Evolutionary conservation across 2,797 vertebrate species (phyloP).

Genomic region (Lutjanus campechanus): DNA sequence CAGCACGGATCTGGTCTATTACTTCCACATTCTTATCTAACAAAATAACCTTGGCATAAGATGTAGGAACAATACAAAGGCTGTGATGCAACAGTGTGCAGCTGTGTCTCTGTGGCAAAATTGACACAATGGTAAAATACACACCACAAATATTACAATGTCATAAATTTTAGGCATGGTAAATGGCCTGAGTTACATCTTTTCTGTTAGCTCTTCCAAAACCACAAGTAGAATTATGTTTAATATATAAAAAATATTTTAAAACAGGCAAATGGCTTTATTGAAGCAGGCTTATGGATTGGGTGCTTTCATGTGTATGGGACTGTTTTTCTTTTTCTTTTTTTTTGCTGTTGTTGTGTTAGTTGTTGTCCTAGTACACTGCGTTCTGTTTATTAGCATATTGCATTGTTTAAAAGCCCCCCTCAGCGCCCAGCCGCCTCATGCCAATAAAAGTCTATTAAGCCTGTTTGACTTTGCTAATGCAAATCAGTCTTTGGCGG

Average conservation of each 20-base stretch:
- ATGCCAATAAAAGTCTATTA: slow-evolving; percentile 77
- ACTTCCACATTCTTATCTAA: slow-evolving; percentile 44
- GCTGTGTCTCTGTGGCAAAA: background rate
- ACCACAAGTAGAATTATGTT: background rate
- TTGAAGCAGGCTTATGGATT: slow-evolving; percentile 11
- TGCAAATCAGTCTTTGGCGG: slow-evolving; percentile 67
- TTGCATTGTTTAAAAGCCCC: slow-evolving; percentile 67
- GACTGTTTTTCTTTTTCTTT: background rate
- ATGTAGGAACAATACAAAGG: slow-evolving; percentile 33
- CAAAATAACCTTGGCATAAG: slow-evolving; percentile 51
- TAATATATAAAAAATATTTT: background rate
- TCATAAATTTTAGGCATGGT: background rate
- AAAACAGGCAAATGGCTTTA: slow-evolving; percentile 17
- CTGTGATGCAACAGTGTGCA: background rate
- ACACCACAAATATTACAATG: background rate
- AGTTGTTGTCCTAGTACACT: slow-evolving; percentile 57
- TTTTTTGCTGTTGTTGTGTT: slow-evolving; percentile 31
- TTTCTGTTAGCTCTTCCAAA: background rate
- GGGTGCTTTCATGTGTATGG: slow-evolving; percentile 2
- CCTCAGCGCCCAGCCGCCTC: slow-evolving; percentile 39
- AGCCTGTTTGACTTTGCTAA: slow-evolving; percentile 77
- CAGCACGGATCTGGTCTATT: slow-evolving; percentile 17
- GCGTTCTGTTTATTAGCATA: slow-evolving; percentile 66
- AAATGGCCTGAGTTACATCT: background rate
- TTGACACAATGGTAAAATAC: background rate